phyloP scores from a whole-genome alignment of 2,888 invertebrate genomes.

The Mythimna impura region DNA sequence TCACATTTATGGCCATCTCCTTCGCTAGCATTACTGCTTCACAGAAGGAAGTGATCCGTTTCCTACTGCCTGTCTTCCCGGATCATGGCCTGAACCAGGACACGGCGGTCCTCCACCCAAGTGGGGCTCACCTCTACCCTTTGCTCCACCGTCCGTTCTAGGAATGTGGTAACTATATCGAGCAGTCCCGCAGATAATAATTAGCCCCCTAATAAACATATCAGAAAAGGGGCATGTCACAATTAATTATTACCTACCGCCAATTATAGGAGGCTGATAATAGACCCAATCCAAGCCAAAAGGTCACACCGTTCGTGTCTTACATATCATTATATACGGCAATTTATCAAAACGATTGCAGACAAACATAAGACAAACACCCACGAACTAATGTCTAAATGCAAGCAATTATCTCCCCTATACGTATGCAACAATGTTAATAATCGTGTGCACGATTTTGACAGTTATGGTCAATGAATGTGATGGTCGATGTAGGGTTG shows the following conservation, averaged over 20 bases:
- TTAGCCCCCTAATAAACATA: slow-evolving; percentile 19
- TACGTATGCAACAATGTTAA: slow-evolving; percentile 49
- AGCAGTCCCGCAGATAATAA: not conserved
- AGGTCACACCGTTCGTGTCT: slow-evolving; percentile 52
- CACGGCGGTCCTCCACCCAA: too few relatives aligned
- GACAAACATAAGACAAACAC: slow-evolving; percentile 33
- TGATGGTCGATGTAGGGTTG: slow-evolving; percentile 52
- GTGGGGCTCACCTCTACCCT: too few relatives aligned
- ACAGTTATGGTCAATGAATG: slow-evolving; percentile 55
- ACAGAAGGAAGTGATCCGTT: too few relatives aligned
- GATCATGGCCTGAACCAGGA: too few relatives aligned
- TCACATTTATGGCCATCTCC: too few relatives aligned
- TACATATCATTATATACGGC: slow-evolving; percentile 53
- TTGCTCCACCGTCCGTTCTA: too few relatives aligned
- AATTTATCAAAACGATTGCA: slow-evolving; percentile 62
- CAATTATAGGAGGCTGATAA: slow-evolving; percentile 34
- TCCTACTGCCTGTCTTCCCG: too few relatives aligned
- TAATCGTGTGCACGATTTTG: slow-evolving; percentile 64
- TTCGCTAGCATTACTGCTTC: too few relatives aligned
- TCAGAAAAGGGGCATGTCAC: slow-evolving; percentile 29
- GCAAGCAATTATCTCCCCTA: slow-evolving; percentile 58
- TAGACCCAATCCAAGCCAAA: slow-evolving; percentile 24
- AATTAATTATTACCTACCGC: slow-evolving; percentile 35
- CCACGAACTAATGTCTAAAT: slow-evolving; percentile 34
- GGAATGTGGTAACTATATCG: too few relatives aligned